Evolutionary conservation across 2,113 vertebrate species (phyloP).

Genomic region (Hyaena hyaena): DNA sequence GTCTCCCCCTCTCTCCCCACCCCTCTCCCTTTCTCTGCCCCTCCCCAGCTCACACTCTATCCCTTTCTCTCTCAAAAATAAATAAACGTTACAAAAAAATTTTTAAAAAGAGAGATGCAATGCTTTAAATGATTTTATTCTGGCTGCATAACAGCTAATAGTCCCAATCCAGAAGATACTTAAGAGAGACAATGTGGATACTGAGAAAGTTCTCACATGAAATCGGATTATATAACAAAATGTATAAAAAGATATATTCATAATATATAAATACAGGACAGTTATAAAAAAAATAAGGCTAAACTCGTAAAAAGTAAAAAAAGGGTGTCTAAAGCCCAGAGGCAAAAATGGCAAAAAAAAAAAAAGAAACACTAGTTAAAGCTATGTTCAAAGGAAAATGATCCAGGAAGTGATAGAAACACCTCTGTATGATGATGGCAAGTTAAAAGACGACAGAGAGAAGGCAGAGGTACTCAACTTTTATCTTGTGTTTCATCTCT

Average conservation of each 20-base stretch:
- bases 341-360: conserved; percentile 6
- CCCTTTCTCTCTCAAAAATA: no score
- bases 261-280: conserved; percentile 52
- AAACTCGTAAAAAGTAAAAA: conserved; percentile 16
- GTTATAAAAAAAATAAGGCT: conserved; percentile 56
- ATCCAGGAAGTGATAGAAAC: conserved; percentile 56
- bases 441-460: conserved; percentile 61
- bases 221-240: conserved; percentile 50
- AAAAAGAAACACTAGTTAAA: not conserved
- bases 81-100: no score
- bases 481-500: conserved; percentile 69
- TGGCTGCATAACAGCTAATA: not conserved
- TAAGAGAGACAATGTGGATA: conserved; percentile 6
- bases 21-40: no score
- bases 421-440: conserved; percentile 42
- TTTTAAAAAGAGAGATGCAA: not conserved
- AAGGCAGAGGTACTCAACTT: conserved; percentile 28
- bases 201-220: not conserved
- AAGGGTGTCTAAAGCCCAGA: conserved; percentile 24
- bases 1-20: no score
- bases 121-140: conserved; percentile 31
- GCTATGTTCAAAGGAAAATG: conserved; percentile 63
- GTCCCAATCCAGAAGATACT: conserved; percentile 19
- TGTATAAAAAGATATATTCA: not conserved
- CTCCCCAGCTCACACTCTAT: no score